Percentiles rank a stretch among this genome's conserved stretches.
These are phyloP conservation scores for Geococcyx californianus DNA, from an alignment of 2,113 vertebrate genomes.

Conservation along the genomic window DNA sequence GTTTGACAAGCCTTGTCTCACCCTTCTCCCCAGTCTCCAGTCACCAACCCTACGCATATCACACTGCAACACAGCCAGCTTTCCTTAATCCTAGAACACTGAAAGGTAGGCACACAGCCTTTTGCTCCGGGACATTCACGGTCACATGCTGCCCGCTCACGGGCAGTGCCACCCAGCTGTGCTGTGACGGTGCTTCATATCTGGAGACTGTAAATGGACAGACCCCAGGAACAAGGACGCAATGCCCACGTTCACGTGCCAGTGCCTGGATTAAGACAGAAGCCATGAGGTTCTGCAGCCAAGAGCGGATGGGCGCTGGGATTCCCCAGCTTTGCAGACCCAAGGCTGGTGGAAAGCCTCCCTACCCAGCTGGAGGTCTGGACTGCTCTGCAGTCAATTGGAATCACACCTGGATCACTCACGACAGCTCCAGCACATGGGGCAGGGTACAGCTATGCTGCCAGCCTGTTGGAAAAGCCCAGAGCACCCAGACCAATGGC, in stretches of 20 bases:
- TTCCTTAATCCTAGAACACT: not conserved
- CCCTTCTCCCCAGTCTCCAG: not conserved
- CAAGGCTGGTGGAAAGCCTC: not conserved
- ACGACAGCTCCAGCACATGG: not conserved
- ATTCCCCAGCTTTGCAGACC: not conserved
- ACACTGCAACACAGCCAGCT: not conserved
- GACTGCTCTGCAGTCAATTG: not conserved
- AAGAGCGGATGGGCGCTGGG: not conserved
- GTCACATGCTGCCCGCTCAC: too few species aligned
- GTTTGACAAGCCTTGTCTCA: not conserved
- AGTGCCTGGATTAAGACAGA: not conserved
- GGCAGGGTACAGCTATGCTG: not conserved
- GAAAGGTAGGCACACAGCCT: too few species aligned
- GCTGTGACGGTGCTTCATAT: not conserved
- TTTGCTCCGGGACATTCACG: rapidly evolving
- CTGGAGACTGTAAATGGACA: not conserved
- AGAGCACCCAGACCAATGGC: not conserved
- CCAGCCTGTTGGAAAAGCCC: not conserved
- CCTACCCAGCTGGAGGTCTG: not conserved
- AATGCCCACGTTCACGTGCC: not conserved
- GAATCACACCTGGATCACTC: not conserved
- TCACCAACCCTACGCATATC: not conserved
- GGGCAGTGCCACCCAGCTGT: not conserved
- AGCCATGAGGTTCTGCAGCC: not conserved
- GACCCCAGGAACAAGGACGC: not conserved